Percentiles rank a stretch among this genome's conserved stretches.
phyloP scores from a whole-genome alignment of 1,140 invertebrate species.

The Leptinotarsa defecta region DNA sequence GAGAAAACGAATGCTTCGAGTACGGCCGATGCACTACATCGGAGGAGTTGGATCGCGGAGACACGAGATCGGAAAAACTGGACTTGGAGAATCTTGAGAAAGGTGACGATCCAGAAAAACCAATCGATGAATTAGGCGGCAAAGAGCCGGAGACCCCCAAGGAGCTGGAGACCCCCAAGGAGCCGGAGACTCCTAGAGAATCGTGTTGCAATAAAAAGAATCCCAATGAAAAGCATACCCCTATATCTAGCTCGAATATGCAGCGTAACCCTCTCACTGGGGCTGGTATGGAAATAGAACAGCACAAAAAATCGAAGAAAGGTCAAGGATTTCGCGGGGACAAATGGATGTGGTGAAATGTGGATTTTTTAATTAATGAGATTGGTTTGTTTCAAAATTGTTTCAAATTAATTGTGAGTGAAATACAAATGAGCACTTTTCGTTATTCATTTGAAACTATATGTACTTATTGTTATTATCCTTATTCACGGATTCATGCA shows the following conservation, averaged over 20 bases:
- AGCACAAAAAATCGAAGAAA: conserved; percentile 36
- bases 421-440: no score
- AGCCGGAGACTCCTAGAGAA: background rate
- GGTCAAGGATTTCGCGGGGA: conserved; percentile 19
- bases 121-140: conserved; percentile 11
- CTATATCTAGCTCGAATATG: conserved; percentile 39
- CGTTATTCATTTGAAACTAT: no score
- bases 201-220: conserved; percentile 14
- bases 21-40: conserved; percentile 15
- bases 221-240: background rate
- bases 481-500: no score
- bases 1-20: conserved; percentile 19
- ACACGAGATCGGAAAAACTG: conserved; percentile 3
- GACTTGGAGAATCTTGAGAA: conserved; percentile 13
- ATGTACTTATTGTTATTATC: no score
- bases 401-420: background rate
- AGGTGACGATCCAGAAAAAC: conserved; percentile 3
- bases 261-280: conserved; percentile 45
- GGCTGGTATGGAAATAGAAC: conserved; percentile 39
- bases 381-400: background rate
- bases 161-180: background rate
- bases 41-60: conserved; percentile 13
- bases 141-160: conserved; percentile 9
- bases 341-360: conserved; percentile 41
- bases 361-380: background rate